Conservation (phyloP, 2,888 invertebrate genomes). For the Matsumyia berberina region DNA sequence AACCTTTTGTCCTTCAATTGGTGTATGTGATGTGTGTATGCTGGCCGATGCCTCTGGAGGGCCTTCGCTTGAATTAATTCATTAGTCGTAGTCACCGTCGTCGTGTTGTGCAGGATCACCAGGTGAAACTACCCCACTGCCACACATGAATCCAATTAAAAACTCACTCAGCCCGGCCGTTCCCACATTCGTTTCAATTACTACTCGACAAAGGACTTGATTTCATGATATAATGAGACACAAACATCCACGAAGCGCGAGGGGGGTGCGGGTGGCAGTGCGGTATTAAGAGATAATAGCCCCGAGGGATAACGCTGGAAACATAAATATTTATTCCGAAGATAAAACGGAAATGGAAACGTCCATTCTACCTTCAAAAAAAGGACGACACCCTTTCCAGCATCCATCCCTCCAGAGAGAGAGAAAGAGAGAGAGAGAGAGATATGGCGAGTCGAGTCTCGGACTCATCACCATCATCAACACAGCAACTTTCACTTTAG, state of each 20-base stretch:
- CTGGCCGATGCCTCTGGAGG: conserved; percentile 52
- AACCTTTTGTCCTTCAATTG: conserved; percentile 70
- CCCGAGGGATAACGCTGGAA: conserved; percentile 63
- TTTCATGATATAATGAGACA: conserved; percentile 74
- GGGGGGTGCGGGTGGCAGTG: too few species aligned
- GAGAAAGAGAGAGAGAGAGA: too few species aligned
- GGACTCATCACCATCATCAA: conserved; percentile 54
- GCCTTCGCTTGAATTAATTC: conserved; percentile 68
- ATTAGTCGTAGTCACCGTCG: conserved; percentile 52
- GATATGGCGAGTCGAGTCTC: conserved; percentile 8
- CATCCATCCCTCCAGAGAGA: too few species aligned
- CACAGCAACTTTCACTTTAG: conserved; percentile 77
- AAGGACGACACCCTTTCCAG: conserved; percentile 11
- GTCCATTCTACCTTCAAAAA: conserved; percentile 57
- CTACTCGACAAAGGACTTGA: conserved; percentile 69
- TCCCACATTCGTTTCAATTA: conserved; percentile 69
- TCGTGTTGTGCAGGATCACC: conserved; percentile 3
- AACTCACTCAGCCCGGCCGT: conserved; percentile 32
- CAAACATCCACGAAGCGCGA: conserved; percentile 32
- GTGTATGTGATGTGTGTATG: too few species aligned
- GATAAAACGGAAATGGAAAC: conserved; percentile 72
- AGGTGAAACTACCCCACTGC: conserved; percentile 35
- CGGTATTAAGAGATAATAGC: conserved; percentile 71
- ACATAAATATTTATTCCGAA: conserved; percentile 74
- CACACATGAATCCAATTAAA: conserved; percentile 71